Percentiles rank a stretch among this genome's conserved stretches.
Conservation (phyloP, 2,888 invertebrate genomes). For the Timema cristinae region DNA sequence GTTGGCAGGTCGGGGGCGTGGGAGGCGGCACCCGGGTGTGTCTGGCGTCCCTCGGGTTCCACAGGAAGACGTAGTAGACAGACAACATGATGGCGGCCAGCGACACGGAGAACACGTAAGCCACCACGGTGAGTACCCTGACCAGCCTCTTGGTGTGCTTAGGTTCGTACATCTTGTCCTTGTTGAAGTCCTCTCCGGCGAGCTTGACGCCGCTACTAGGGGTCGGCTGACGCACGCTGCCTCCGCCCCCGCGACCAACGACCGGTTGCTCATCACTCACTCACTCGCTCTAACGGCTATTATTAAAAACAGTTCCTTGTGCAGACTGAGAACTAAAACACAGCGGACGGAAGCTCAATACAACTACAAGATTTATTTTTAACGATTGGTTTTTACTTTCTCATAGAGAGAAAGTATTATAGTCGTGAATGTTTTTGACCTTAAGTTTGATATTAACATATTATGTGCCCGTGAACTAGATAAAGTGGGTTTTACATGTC, state of each 20-base stretch:
- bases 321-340: no score
- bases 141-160: constrained; percentile 85
- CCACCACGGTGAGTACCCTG: constrained; percentile 86
- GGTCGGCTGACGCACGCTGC: constrained; percentile 21
- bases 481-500: no score
- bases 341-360: no score
- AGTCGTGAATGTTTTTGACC: no score
- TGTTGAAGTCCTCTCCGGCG: constrained; percentile 56
- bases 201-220: constrained; percentile 56
- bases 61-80: constrained; percentile 89
- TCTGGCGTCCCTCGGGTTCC: constrained; percentile 62
- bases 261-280: constrained; percentile 21
- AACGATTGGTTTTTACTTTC: no score
- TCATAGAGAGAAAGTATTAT: no score
- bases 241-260: constrained; percentile 16
- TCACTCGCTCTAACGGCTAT: not conserved
- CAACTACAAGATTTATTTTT: no score
- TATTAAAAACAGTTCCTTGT: no score
- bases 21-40: constrained; percentile 1
- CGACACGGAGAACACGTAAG: constrained; percentile 91
- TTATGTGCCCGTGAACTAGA: no score
- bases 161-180: constrained; percentile 72
- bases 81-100: constrained; percentile 91
- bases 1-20: not conserved
- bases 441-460: no score